Base-by-base conservation (phyloP, 2,888 invertebrate species). In the Oxytorus armatus region DNA sequence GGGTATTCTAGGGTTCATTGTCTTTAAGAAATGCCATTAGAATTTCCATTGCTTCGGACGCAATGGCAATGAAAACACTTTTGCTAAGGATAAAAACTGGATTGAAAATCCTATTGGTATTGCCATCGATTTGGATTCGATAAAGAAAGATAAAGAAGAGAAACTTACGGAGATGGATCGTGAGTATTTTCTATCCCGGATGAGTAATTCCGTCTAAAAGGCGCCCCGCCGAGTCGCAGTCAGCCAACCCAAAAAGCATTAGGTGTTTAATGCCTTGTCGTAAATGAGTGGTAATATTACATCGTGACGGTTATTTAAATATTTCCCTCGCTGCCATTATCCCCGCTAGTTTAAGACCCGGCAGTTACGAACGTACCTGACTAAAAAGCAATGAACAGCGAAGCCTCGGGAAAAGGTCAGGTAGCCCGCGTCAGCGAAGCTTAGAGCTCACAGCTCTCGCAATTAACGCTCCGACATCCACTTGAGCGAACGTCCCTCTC, bases 371-470 rank as follows among this genome's bases (percentile, higher is more conserved):
- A 65, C 33, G n/a, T 68, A 69, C 63, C 69, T 33, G 70, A 51
- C 49, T 49, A 68, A 70, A 70, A 70, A 75, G 75, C 79, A 66
- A 75, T 59, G 75, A 75, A 66, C 79, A 49, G 70, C 57, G 66
- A 75, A 79, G 75, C 65, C 79, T n/a, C 70, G 53, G 59, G 75
- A 70, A 79, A 79, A 79, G 79, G 79, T 79, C 75, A 79, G 75
- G 42, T 53, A 25, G 16, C 8, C 75, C 68, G 73, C 68, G 29
- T 51, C 36, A 61, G 14, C 39, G 61, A 33, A 51, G 78, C 61
- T 49, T 57, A 39, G 61, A 44, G 51, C 36, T 70, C 44, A n/a
- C 8, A 74, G 36, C 73, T 14, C 47, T 23, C 51, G 75, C 79
- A 79, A 79, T 79, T 79, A 79, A 70, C 79, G 79, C 70, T 75